Evolutionary conservation across 2,888 invertebrate species (phyloP).

Genomic region (Hydropsyche betteni): DNA sequence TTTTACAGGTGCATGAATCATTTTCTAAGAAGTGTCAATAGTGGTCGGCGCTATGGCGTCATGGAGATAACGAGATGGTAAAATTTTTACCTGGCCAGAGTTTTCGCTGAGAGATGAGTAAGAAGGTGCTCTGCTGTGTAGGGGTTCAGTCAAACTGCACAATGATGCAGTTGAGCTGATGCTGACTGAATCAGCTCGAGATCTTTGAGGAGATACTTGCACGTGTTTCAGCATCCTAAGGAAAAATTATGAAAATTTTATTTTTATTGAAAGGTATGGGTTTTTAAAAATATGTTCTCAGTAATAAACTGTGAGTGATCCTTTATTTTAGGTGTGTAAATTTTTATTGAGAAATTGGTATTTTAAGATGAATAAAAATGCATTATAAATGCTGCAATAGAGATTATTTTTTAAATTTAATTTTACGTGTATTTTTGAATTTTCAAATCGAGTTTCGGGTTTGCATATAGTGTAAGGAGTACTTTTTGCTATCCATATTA

Average conservation of each 20-base stretch:
- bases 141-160: conserved; percentile 76
- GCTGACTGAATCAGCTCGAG: conserved; percentile 85
- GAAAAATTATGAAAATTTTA: conserved; percentile 30
- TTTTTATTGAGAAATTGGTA: neutral
- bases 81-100: conserved; percentile 61
- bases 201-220: conserved; percentile 86
- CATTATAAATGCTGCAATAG: no score
- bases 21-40: no score
- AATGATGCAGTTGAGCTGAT: conserved; percentile 78
- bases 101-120: conserved; percentile 71
- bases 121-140: conserved; percentile 74
- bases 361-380: no score
- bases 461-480: no score
- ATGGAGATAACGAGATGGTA: neutral
- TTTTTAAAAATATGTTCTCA: conserved; percentile 16
- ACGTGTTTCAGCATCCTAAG: conserved; percentile 87
- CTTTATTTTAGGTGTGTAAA: neutral
- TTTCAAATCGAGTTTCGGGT: no score
- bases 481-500: no score
- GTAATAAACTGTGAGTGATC: conserved; percentile 37
- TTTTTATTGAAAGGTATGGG: conserved; percentile 34
- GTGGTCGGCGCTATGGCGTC: no score
- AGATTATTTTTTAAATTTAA: no score
- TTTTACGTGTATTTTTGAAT: no score
- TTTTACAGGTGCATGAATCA: no score